Conservation (phyloP, 2,797 vertebrate species). For the Xyrichtys novacula region DNA sequence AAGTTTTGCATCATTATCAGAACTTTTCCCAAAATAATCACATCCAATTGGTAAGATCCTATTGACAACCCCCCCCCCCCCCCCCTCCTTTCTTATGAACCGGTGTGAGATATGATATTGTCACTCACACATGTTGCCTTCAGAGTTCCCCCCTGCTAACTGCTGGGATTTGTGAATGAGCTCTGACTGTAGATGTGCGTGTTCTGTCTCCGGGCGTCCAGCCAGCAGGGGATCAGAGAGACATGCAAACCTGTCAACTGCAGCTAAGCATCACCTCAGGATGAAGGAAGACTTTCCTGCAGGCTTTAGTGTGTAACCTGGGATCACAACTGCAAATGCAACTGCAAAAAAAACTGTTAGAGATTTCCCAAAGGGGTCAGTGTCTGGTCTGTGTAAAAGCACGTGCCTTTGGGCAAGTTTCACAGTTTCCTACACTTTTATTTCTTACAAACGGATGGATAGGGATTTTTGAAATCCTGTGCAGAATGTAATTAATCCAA, state of each 20-base stretch:
- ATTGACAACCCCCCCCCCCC: no score
- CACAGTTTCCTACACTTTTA: conserved; percentile 17
- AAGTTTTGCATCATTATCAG: no score
- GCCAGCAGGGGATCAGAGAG: conserved; percentile 67
- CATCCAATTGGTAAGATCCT: no score
- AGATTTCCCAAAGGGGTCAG: conserved; percentile 37
- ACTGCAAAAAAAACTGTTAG: background rate
- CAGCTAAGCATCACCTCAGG: conserved; percentile 48
- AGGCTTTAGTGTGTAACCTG: conserved; percentile 10
- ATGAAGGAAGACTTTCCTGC: conserved; percentile 17
- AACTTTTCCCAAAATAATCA: no score
- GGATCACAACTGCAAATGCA: conserved; percentile 17
- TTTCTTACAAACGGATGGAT: conserved; percentile 13
- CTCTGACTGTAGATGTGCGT: conserved; percentile 27
- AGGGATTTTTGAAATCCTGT: conserved; percentile 52
- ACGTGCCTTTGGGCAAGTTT: background rate
- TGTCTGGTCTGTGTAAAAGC: conserved; percentile 9
- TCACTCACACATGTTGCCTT: conserved; percentile 3
- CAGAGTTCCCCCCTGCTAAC: conserved; percentile 18
- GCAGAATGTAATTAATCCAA: conserved; percentile 53
- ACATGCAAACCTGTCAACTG: conserved; percentile 56
- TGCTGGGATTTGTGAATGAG: conserved; percentile 65
- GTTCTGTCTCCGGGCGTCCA: conserved; percentile 46
- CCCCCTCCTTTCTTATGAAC: no score
- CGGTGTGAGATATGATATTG: no score